A percentile compares a stretch with the other conserved stretches of the same genome.
phyloP scores from a whole-genome alignment of 2,797 vertebrate genomes.

The Orestias chungarensis region DNA sequence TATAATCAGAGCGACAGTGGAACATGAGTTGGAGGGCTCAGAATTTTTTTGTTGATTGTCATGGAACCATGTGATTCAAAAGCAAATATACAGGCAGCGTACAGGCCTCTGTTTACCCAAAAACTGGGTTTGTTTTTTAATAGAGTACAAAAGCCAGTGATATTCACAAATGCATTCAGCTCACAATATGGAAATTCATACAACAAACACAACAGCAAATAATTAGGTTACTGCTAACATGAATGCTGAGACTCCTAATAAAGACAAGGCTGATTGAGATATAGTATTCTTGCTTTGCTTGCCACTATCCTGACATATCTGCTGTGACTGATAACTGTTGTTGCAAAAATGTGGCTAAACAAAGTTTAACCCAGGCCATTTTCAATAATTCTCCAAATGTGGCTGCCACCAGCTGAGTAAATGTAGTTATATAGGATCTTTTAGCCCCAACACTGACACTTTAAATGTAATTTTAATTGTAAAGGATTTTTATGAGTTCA shows the following conservation, averaged over 20 bases:
- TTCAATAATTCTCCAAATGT: conserved; percentile 29
- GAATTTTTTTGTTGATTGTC: conserved; percentile 24
- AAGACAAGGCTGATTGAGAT: conserved; percentile 47
- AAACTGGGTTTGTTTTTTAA: conserved; percentile 27
- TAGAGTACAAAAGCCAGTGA: conserved; percentile 13
- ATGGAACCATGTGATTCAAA: conserved; percentile 4
- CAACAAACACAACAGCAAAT: conserved; percentile 21
- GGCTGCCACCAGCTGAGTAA: conserved; percentile 32
- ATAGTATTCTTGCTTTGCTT: conserved; percentile 44
- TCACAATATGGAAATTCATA: conserved; percentile 29
- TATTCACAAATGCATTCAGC: conserved; percentile 26
- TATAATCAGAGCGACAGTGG: conserved; percentile 29
- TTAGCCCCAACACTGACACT: background rate
- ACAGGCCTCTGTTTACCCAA: conserved; percentile 16
- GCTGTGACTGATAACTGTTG: conserved; percentile 50
- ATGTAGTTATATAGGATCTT: conserved; percentile 14
- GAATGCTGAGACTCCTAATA: conserved; percentile 29
- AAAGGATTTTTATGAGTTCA: conserved; percentile 11
- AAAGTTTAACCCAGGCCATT: conserved; percentile 27
- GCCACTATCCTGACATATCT: conserved; percentile 49
- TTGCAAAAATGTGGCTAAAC: conserved; percentile 45
- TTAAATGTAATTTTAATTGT: conserved; percentile 13
- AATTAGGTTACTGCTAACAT: conserved; percentile 35
- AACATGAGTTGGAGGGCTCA: conserved; percentile 23
- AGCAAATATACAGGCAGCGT: background rate